Evolutionary conservation across 2,888 invertebrate species (phyloP).

Genomic region (Drosophila dives): DNA sequence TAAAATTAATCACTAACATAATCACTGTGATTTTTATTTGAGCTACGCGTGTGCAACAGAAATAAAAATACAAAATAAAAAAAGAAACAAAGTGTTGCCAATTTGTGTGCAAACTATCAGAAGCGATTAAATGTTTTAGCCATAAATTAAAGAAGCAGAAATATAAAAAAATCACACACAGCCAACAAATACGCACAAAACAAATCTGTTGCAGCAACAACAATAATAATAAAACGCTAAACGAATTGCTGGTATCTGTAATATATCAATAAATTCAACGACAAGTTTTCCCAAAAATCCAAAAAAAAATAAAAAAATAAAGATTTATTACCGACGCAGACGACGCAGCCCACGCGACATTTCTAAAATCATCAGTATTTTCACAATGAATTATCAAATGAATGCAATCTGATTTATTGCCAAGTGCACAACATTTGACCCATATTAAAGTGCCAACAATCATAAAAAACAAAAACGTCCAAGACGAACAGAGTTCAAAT

Average conservation of each 20-base stretch:
- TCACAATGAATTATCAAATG: slow-evolving; percentile 53
- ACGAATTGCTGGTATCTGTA: slow-evolving; percentile 25
- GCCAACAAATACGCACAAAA: background rate
- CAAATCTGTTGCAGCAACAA: slow-evolving; percentile 56
- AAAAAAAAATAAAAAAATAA: slow-evolving; percentile 28
- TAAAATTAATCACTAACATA: slow-evolving; percentile 81
- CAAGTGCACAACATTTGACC: slow-evolving; percentile 73
- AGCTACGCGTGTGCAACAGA: slow-evolving; percentile 69
- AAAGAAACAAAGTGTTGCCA: slow-evolving; percentile 26
- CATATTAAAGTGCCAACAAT: slow-evolving; percentile 45
- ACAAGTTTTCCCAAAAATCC: slow-evolving; percentile 31
- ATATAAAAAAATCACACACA: slow-evolving; percentile 11
- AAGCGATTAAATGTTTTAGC: slow-evolving; percentile 59
- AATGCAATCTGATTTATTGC: slow-evolving; percentile 72
- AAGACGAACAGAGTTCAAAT: slow-evolving; percentile 17
- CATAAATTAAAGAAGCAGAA: slow-evolving; percentile 29
- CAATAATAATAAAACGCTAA: slow-evolving; percentile 37
- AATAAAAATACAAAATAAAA: slow-evolving; percentile 36
- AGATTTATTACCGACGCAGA: slow-evolving; percentile 66
- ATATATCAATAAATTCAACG: slow-evolving; percentile 42
- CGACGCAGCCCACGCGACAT: slow-evolving; percentile 71
- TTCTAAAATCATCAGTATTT: slow-evolving; percentile 17
- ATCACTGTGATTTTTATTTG: slow-evolving; percentile 79
- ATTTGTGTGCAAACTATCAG: slow-evolving; percentile 63
- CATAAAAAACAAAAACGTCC: slow-evolving; percentile 5